A percentile compares a stretch with the other conserved stretches of the same genome.
phyloP scores from a whole-genome alignment of 2,113 vertebrate genomes.

The Pseudopipra pipra region DNA sequence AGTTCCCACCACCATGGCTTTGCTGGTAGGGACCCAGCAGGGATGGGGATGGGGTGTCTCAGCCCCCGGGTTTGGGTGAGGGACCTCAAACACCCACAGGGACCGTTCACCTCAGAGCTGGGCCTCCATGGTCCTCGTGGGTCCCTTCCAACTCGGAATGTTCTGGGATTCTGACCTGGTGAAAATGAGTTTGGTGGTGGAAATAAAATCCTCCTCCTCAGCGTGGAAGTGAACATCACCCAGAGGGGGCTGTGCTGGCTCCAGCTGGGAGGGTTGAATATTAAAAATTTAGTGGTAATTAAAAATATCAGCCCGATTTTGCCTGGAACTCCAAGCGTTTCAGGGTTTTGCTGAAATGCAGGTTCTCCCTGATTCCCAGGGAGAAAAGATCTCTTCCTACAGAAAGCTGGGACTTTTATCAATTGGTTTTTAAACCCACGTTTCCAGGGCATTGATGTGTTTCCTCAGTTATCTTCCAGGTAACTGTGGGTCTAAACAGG shows the following conservation, averaged over 20 bases:
- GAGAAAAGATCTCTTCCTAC: not conserved
- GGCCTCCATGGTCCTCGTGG: not conserved
- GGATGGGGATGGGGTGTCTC: not conserved
- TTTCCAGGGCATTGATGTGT: not conserved
- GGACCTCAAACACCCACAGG: not conserved
- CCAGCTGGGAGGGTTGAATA: not conserved
- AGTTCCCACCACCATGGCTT: fast-evolving
- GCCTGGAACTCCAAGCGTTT: not conserved
- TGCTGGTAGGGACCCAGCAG: fast-evolving
- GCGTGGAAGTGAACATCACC: not conserved
- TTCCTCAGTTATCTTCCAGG: not conserved
- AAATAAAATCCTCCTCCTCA: not conserved
- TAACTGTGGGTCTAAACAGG: not conserved
- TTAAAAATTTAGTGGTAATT: not conserved
- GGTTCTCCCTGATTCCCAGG: not conserved
- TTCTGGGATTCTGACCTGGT: not conserved
- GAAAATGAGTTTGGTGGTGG: not conserved
- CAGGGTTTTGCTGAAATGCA: not conserved
- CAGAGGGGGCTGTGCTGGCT: fast-evolving
- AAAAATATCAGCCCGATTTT: not conserved
- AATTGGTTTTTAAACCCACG: not conserved
- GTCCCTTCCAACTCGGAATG: not conserved
- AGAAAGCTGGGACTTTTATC: not conserved
- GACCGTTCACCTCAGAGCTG: not conserved
- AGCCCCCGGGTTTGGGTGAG: not conserved